Conservation (phyloP, 37 sponge, comb jelly and placozoan genomes). For the Beroe ovata region DNA sequence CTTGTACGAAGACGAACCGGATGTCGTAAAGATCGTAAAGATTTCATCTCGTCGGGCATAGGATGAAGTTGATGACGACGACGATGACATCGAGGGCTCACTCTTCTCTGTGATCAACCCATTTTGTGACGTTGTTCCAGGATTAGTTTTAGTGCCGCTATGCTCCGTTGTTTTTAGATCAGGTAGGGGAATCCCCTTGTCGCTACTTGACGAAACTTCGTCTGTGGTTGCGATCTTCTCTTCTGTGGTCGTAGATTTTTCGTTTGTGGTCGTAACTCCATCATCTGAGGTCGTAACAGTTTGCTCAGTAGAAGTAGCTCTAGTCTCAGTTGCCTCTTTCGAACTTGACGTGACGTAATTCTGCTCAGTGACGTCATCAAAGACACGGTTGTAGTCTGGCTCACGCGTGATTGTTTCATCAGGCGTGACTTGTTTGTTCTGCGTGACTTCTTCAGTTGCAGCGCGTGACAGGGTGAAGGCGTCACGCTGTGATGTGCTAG, state of each 20-base stretch:
- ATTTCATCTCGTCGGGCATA: background rate
- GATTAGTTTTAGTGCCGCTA: background rate
- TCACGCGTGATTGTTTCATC: background rate
- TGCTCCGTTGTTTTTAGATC: background rate
- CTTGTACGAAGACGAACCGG: background rate
- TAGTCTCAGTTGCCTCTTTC: background rate
- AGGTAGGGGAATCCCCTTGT: too few species aligned
- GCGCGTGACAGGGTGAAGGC: too few species aligned
- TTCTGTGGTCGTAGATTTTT: slow-evolving; percentile 7
- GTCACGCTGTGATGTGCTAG: too few species aligned
- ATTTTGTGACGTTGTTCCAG: background rate
- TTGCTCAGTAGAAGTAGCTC: background rate
- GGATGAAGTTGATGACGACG: background rate
- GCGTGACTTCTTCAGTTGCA: too few species aligned
- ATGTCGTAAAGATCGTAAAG: background rate
- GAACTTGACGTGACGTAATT: background rate
- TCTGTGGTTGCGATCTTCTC: too few species aligned
- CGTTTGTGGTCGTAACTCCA: background rate
- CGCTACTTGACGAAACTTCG: too few species aligned
- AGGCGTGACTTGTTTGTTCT: too few species aligned
- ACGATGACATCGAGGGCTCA: too few species aligned
- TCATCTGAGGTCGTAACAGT: background rate
- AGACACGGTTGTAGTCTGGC: background rate
- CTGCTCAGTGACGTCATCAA: background rate
- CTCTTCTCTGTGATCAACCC: background rate